Evolutionary conservation across 1,140 invertebrate species (phyloP), one percentile per base, ranked within the genome.

Genomic region (Ceratosolen fusciceps): DNA sequence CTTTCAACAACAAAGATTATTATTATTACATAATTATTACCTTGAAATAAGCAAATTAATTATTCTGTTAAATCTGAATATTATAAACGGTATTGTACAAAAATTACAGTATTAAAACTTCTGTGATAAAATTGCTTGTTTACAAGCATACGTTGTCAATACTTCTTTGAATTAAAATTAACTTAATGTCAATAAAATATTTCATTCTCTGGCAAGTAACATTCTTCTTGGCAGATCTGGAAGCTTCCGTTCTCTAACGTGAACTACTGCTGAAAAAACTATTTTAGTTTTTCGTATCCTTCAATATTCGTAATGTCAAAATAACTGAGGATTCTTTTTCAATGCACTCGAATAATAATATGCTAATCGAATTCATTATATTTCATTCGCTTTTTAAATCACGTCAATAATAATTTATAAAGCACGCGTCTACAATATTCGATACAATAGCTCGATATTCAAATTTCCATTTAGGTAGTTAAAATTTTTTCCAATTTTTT

Each of bases 41-140:
- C n/a, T n/a, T n/a, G n/a, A n/a, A n/a, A n/a, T n/a, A n/a, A n/a
- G n/a, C n/a, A n/a, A n/a, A n/a, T n/a, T n/a, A n/a, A n/a, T n/a
- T n/a, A n/a, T n/a, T n/a, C n/a, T n/a, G n/a, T n/a, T n/a, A n/a
- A n/a, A n/a, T n/a, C n/a, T n/a, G n/a, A n/a, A n/a, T n/a, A n/a
- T n/a, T n/a, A n/a, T 60, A 60, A 12, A 4, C 26, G 10, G 2
- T 26, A 14, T 60, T 31, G 14, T 60, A 60, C 31, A 60, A 31
- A 60, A 60, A 60, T 60, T 14, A 60, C 31, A 60, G 26, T 60
- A 60, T 60, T 60, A 29, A 29, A 60, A 31, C 29, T 60, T 31
- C n/a, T n/a, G 10, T 29, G 24, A 60, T 60, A 60, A 10, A 31
- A 5, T 29, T 60, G 4, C 14, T 60, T 60, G 26, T 60, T 60